These are phyloP conservation scores for Zhengitettix transpicula DNA, from an alignment of 2,888 invertebrate species.

Conservation along the genomic window DNA sequence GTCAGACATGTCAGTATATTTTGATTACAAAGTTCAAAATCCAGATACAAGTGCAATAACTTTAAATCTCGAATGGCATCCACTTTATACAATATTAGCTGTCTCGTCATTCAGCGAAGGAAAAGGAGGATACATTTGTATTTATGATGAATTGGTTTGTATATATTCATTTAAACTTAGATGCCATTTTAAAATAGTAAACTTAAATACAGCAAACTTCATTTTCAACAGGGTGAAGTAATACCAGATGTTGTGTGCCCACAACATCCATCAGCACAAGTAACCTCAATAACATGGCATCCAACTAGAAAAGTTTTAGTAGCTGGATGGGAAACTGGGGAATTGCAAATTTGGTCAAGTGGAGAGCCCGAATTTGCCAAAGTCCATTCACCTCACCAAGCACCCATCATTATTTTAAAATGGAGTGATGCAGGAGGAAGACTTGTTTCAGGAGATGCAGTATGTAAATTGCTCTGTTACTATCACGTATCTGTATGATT, in stretches of 20 bases:
- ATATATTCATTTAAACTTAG: not conserved
- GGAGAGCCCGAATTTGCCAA: slow-evolving; percentile 47
- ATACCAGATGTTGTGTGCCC: slow-evolving; percentile 60
- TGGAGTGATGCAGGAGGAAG: slow-evolving; percentile 70
- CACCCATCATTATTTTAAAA: slow-evolving; percentile 33
- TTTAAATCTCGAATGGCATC: slow-evolving; percentile 72
- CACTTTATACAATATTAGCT: slow-evolving; percentile 60
- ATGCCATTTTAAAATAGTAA: not conserved
- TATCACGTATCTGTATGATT: too few relatives aligned
- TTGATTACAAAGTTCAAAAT: slow-evolving; percentile 68
- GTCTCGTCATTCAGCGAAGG: slow-evolving; percentile 77
- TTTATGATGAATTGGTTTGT: slow-evolving; percentile 68
- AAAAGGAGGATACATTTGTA: slow-evolving; percentile 71
- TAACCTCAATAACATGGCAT: slow-evolving; percentile 77
- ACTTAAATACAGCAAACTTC: not conserved
- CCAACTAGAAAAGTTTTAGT: slow-evolving; percentile 65
- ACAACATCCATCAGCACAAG: slow-evolving; percentile 58
- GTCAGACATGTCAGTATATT: slow-evolving; percentile 56
- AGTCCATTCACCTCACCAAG: slow-evolving; percentile 37
- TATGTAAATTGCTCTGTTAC: slow-evolving; percentile 19
- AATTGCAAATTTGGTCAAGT: slow-evolving; percentile 67
- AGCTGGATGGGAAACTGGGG: slow-evolving; percentile 87
- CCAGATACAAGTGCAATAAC: slow-evolving; percentile 58
- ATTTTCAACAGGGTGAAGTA: slow-evolving; percentile 45
- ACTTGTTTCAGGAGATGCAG: slow-evolving; percentile 72